Percentiles rank a stretch among this genome's conserved stretches.
Conservation (phyloP, 2,888 invertebrate genomes). For the Theretra japonica region DNA sequence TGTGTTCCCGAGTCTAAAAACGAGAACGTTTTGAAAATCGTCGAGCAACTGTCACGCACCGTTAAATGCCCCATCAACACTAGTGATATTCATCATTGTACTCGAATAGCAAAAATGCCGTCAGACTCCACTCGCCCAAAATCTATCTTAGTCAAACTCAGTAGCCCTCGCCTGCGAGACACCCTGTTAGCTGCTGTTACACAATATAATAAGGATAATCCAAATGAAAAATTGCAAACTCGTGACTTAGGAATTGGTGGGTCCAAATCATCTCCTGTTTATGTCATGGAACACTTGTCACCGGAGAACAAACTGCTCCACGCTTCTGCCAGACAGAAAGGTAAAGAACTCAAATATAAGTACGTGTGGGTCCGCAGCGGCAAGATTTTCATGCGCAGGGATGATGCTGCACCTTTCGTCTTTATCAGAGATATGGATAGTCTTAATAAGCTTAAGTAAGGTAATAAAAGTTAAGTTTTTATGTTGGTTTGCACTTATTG, state of each 20-base stretch:
- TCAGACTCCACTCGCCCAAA: slow-evolving; percentile 22
- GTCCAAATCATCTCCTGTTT: not conserved
- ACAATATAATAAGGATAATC: slow-evolving; percentile 20
- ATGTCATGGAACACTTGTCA: slow-evolving; percentile 24
- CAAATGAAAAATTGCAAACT: slow-evolving; percentile 19
- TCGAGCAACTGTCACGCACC: slow-evolving; percentile 11
- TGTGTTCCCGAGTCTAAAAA: not conserved
- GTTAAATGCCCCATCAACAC: not conserved
- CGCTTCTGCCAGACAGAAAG: slow-evolving; percentile 27
- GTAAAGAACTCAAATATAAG: slow-evolving; percentile 17
- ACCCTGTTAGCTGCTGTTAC: slow-evolving; percentile 22
- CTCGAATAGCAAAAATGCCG: slow-evolving; percentile 26
- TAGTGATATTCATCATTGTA: slow-evolving; percentile 10
- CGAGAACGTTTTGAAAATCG: slow-evolving; percentile 16
- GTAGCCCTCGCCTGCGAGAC: slow-evolving; percentile 20
- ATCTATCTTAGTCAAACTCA: slow-evolving; percentile 18
- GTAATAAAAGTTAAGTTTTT: not conserved
- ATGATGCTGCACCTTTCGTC: slow-evolving; percentile 14
- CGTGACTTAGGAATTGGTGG: slow-evolving; percentile 29
- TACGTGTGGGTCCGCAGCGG: slow-evolving; percentile 25
- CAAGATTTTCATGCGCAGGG: slow-evolving; percentile 29
- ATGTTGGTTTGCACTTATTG: not conserved
- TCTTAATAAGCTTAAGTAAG: slow-evolving; percentile 1
- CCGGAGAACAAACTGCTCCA: slow-evolving; percentile 30
- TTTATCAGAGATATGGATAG: slow-evolving; percentile 5